Evolutionary conservation across 2,888 invertebrate species (phyloP).

Genomic region (Quadroppia sp.): DNA sequence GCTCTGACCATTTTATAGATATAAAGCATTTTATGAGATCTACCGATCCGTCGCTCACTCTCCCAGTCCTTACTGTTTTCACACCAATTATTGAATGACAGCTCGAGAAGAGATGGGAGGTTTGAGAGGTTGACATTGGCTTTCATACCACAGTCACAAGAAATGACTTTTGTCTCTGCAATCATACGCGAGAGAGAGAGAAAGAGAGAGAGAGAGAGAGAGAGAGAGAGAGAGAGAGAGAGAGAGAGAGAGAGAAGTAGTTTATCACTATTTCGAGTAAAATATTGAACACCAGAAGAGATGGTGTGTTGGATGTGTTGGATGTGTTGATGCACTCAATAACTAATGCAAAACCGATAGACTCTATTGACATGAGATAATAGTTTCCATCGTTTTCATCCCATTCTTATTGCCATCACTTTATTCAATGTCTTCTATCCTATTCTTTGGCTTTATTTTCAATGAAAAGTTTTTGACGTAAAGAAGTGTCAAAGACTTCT

Average conservation of each 20-base stretch:
- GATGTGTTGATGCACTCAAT: constrained; percentile 18
- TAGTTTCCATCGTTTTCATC: not conserved
- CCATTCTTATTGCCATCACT: not conserved
- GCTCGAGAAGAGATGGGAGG: constrained; percentile 20
- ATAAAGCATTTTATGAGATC: constrained; percentile 35
- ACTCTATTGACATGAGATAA: not conserved
- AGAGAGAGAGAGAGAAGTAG: constrained; percentile 13
- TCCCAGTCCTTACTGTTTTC: not conserved
- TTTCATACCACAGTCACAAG: not conserved
- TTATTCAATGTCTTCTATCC: not conserved
- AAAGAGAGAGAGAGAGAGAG: constrained; percentile 17
- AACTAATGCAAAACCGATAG: not conserved
- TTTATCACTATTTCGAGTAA: constrained; percentile 20
- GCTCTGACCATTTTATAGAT: constrained; percentile 11
- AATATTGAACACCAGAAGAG: constrained; percentile 14
- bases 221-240: constrained; percentile 14
- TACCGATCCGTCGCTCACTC: constrained; percentile 24
- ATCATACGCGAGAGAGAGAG: not conserved
- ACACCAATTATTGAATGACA: constrained; percentile 35
- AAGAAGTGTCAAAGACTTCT: constrained; percentile 33
- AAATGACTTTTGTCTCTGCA: constrained; percentile 21
- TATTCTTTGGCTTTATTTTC: not conserved
- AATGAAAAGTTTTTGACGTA: constrained; percentile 2
- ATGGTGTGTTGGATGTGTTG: constrained; percentile 24
- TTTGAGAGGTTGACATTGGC: constrained; percentile 6